Evolutionary conservation across 2,888 invertebrate genomes (phyloP).

Genomic region (Trissoscelio sp.): DNA sequence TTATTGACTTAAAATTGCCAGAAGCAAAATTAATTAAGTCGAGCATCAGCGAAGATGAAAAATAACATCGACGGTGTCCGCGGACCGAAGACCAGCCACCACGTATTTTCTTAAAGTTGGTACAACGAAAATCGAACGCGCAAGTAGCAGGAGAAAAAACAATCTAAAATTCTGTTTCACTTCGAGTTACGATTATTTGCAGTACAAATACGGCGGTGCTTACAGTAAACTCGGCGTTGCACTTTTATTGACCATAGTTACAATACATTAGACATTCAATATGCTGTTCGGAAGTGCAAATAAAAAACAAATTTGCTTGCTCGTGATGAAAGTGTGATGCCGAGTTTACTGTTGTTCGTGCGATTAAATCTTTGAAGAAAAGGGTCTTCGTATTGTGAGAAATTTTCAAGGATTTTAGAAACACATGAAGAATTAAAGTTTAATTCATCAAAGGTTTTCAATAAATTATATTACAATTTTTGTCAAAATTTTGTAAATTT

Average conservation of each 20-base stretch:
- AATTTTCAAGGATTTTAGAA: neutral
- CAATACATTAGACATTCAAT: constrained; percentile 57
- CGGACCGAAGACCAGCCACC: neutral
- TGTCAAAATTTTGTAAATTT: no score
- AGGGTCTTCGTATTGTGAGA: neutral
- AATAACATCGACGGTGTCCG: constrained; percentile 32
- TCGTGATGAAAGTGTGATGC: constrained; percentile 10
- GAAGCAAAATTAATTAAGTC: constrained; percentile 43
- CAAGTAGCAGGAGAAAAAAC: constrained; percentile 24
- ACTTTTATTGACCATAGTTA: constrained; percentile 57
- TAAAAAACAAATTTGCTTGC: constrained; percentile 46
- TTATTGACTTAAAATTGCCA: constrained; percentile 27
- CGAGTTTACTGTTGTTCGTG: constrained; percentile 20
- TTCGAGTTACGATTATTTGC: constrained; percentile 62
- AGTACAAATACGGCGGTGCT: constrained; percentile 44
- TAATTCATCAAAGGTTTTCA: neutral
- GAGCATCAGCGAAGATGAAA: constrained; percentile 32
- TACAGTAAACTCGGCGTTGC: constrained; percentile 44
- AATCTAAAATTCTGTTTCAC: constrained; percentile 50
- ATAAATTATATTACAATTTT: no score
- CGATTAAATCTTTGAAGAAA: constrained; percentile 14
- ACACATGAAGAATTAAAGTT: no score
- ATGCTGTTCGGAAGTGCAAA: constrained; percentile 17
- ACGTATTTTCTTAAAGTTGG: constrained; percentile 42
- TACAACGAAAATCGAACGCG: constrained; percentile 43